phyloP scores from a whole-genome alignment of 1,140 invertebrate genomes.

The Nymphalis io region DNA sequence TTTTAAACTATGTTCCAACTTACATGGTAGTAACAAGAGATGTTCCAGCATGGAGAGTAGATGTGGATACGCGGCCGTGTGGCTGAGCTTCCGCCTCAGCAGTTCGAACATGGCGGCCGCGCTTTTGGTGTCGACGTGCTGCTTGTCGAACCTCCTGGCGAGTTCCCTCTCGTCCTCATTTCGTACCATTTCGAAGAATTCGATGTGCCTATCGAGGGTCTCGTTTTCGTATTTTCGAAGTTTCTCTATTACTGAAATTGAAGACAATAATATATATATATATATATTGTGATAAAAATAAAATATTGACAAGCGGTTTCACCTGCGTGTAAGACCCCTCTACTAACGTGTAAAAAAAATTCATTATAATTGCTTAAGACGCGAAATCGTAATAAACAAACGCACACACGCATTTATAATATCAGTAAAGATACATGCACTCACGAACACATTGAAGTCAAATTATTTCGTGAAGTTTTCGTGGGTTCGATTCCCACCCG shows the following conservation, averaged over 20 bases:
- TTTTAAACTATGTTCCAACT: conserved; percentile 79
- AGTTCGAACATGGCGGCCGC: conserved; percentile 96
- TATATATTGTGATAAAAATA: too few relatives aligned
- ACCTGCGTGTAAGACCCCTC: too few relatives aligned
- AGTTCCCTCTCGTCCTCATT: conserved; percentile 98
- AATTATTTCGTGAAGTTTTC: too few relatives aligned
- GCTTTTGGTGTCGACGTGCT: conserved; percentile 97
- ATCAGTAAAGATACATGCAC: too few relatives aligned
- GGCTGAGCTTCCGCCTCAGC: conserved; percentile 93
- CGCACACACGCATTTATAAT: too few relatives aligned
- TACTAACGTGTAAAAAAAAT: too few relatives aligned
- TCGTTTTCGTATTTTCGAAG: conserved; percentile 95
- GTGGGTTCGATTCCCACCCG: too few relatives aligned
- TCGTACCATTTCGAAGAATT: conserved; percentile 99
- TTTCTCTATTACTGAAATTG: conserved; percentile 90
- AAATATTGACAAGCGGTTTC: too few relatives aligned
- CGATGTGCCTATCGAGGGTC: conserved; percentile 94
- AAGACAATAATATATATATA: too few relatives aligned
- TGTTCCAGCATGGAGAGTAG: conserved; percentile 95
- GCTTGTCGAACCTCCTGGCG: conserved; percentile 93
- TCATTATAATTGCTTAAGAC: too few relatives aligned
- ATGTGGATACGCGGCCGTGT: conserved; percentile 96
- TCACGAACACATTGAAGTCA: too few relatives aligned
- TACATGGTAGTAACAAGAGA: conserved; percentile 93
- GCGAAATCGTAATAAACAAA: too few relatives aligned